Base-by-base conservation (phyloP, 2,797 vertebrate species). In the Leuciscus waleckii region DNA sequence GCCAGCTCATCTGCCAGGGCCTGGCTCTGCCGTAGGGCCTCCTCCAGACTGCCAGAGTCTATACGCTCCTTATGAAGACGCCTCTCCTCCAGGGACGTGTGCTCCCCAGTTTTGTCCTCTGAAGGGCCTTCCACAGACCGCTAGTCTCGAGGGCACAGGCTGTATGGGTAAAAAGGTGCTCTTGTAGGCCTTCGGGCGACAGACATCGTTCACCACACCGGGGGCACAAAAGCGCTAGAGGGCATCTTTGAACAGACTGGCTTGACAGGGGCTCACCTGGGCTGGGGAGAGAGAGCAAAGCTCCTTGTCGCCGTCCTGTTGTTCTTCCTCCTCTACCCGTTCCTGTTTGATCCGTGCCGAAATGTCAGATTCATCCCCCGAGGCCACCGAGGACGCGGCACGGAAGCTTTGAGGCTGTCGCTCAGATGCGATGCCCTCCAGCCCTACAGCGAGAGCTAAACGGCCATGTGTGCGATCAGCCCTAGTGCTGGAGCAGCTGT, bases 141-240 rank as follows among this genome's bases (percentile, higher is more conserved):
- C 95, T 78, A 79, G 95, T 96, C 87, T 97, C 96, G 7, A 98
- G 95, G 0, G 95, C 94, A 79, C 95, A 95, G 0, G 95, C 95
- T 3, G 97, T 95, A 0, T 99, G 98, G 49, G 94, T 97, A 89
- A 98, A 96, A 79, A 99, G 90, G 90, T 99, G 98, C 83, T 98
- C 96, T 26, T 96, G 94, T 75, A 99, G 92, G 51, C 92, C 95
- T 7, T 94, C 93, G 0, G 96, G 96, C 2, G 97, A 97, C 41
- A 96, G 94, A 26, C 98, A 99, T 79, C 95, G 95, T 81, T 98
- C 97, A 1, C 98, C 98, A 0, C 98, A 99, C 87, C 97, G 98
- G 54, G 98, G 98, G 84, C 98, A 99, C 75, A 96, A 89, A 88
- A 97, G 95, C 13, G 92, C 93, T 85, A 90, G 94, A 85, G 95